A percentile compares a stretch with the other conserved stretches of the same genome.
phyloP scores from a whole-genome alignment of 2,888 invertebrate genomes.

The Dynastes maya region DNA sequence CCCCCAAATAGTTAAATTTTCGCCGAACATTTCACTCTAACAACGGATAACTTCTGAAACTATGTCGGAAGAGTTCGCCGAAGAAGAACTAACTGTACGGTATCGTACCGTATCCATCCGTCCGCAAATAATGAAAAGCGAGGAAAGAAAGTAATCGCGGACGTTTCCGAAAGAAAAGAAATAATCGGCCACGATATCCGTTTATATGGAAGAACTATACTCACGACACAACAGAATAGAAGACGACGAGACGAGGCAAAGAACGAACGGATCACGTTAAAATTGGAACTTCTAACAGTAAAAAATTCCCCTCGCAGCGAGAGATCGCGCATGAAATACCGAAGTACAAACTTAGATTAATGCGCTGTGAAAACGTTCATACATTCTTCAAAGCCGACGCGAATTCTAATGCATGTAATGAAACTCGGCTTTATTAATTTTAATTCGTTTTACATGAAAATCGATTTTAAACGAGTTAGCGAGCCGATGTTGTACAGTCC shows the following conservation, averaged over 20 bases:
- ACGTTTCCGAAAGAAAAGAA: neutral
- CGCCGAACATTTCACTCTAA: neutral
- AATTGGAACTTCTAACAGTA: constrained; percentile 25
- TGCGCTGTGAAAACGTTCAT: constrained; percentile 30
- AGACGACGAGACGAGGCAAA: neutral
- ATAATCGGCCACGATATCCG: neutral
- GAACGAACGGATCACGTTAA: constrained; percentile 13
- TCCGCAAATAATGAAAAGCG: constrained; percentile 5
- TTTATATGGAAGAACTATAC: neutral
- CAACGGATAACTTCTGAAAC: constrained; percentile 7
- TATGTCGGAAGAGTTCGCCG: neutral
- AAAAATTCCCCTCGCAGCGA: constrained; percentile 8
- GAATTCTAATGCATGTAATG: constrained; percentile 21
- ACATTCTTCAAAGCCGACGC: neutral
- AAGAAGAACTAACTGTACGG: too few relatives aligned
- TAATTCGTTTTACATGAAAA: constrained; percentile 37
- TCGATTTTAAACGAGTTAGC: constrained; percentile 42
- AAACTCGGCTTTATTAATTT: constrained; percentile 36
- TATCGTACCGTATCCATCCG: too few relatives aligned
- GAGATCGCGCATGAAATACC: constrained; percentile 38
- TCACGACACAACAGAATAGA: too few relatives aligned
- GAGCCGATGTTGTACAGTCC: constrained; percentile 6
- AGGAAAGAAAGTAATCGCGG: neutral
- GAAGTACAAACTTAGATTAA: constrained; percentile 38
- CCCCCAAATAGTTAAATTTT: constrained; percentile 4